Percentiles rank a stretch among this genome's conserved stretches.
Conservation (phyloP, 2,113 vertebrate genomes). For the Azemiops feae region DNA sequence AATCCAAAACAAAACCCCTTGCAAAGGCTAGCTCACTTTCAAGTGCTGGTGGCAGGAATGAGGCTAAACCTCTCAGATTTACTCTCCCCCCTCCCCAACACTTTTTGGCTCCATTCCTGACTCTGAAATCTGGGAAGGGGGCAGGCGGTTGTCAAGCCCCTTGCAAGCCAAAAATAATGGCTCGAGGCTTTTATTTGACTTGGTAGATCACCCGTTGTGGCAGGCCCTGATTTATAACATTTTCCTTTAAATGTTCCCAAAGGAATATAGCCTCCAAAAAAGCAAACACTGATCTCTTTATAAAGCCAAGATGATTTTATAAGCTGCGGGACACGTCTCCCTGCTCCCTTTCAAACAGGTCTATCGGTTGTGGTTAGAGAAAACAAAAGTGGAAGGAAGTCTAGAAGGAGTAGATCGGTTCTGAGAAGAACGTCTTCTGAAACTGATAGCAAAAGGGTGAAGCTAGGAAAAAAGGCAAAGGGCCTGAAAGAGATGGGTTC, state of each 20-base stretch:
- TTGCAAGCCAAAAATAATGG: neutral
- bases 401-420: neutral
- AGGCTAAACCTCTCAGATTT: neutral
- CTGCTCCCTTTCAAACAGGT: neutral
- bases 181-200: neutral
- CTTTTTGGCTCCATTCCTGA: neutral
- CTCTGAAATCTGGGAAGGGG: neutral
- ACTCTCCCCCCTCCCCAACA: neutral
- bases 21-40: neutral
- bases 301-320: neutral
- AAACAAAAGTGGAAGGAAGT: neutral
- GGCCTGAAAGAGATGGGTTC: constrained; percentile 8
- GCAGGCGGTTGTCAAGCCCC: neutral
- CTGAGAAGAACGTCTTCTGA: constrained; percentile 15
- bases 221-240: neutral
- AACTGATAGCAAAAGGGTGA: constrained; percentile 12
- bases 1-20: too few species aligned
- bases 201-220: neutral
- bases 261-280: neutral
- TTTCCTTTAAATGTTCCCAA: neutral
- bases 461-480: neutral
- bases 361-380: neutral
- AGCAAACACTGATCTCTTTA: constrained; percentile 7
- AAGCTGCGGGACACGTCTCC: neutral
- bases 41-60: neutral